Base-by-base conservation (phyloP, 2,797 vertebrate species). In the Hippocampus kuda region DNA sequence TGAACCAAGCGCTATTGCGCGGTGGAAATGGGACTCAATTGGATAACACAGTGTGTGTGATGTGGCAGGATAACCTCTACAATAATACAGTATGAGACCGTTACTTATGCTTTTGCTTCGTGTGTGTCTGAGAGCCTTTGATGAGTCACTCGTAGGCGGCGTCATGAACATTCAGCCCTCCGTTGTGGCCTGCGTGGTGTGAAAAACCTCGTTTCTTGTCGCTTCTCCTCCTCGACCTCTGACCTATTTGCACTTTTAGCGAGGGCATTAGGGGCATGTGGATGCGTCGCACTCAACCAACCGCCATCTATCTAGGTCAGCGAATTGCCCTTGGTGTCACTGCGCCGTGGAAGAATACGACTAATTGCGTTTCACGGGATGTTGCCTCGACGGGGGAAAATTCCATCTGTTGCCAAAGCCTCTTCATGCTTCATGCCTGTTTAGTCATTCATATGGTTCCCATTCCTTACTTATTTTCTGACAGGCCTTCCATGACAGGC, bases 261-360 rank as follows among this genome's bases (percentile, higher is more conserved):
- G 65, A 68, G 73, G 65, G 77, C 73, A 79, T 77, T 66, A 68
- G 81, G 79, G 87, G 72, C 84, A 85, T 83, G 82, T 86, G 85
- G 84, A 86, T 68, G 60, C 74, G 46, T 70, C 69, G 59, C 77
- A 78, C 79, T 77, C 81, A 61, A 76, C 44, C 63, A 65, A 81
- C 69, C 38, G 69, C 61, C 61, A 54, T 71, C 70, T 81, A 88
- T 88, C 77, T 90, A 89, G 88, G 89, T 90, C 89, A 91, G 72
- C 79, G 61, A 79, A 77, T 74, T 79, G 77, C 79, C 82, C 76
- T 81, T 77, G 77, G 77, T 81, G 76, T 79, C 77, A 79, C 76
- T 75, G 30, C 49, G 68, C 63, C 24, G 48, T 51, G 68, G 56
- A 74, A 42, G 61, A 74, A 69, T 69, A 53, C 66, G 70, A 66